Conservation (phyloP, 2,113 vertebrate genomes). For the Tringa solitaria region DNA sequence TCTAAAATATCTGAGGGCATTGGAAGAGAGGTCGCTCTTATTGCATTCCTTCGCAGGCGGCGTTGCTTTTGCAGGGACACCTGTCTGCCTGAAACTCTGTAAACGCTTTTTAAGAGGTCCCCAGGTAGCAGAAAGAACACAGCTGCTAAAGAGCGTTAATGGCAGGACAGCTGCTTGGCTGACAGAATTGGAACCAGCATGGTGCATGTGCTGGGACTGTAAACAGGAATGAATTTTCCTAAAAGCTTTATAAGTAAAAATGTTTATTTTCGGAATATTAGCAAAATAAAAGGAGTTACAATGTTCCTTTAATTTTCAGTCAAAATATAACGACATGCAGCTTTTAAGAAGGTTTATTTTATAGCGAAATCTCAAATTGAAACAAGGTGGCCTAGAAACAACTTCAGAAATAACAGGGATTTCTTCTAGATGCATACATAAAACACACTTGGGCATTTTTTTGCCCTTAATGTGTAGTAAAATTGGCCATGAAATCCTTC, state of each 20-base stretch:
- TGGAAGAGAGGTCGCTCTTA: neutral
- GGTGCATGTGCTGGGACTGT: conserved; percentile 57
- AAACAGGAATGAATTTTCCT: conserved; percentile 81
- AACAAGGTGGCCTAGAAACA: conserved; percentile 55
- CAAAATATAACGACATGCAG: conserved; percentile 65
- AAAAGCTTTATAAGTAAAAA: conserved; percentile 76
- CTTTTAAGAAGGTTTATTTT: conserved; percentile 71
- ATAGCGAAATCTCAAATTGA: conserved; percentile 60
- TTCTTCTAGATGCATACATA: conserved; percentile 22
- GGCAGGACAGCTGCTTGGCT: conserved; percentile 77
- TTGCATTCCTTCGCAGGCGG: conserved; percentile 53
- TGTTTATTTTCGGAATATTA: conserved; percentile 79
- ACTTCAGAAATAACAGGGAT: conserved; percentile 50
- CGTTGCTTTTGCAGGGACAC: conserved; percentile 56
- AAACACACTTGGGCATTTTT: neutral
- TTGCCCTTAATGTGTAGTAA: conserved; percentile 41
- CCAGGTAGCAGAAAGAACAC: conserved; percentile 52
- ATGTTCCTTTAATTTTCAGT: conserved; percentile 73
- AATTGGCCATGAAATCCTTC: conserved; percentile 57
- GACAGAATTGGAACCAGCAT: conserved; percentile 70
- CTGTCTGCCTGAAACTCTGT: conserved; percentile 61
- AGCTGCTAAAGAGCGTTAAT: conserved; percentile 60
- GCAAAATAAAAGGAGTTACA: conserved; percentile 74
- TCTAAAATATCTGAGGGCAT: conserved; percentile 1
- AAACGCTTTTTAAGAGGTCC: conserved; percentile 58